Evolutionary conservation across 2,888 invertebrate species (phyloP).

Genomic region (Anticlea derivata): DNA sequence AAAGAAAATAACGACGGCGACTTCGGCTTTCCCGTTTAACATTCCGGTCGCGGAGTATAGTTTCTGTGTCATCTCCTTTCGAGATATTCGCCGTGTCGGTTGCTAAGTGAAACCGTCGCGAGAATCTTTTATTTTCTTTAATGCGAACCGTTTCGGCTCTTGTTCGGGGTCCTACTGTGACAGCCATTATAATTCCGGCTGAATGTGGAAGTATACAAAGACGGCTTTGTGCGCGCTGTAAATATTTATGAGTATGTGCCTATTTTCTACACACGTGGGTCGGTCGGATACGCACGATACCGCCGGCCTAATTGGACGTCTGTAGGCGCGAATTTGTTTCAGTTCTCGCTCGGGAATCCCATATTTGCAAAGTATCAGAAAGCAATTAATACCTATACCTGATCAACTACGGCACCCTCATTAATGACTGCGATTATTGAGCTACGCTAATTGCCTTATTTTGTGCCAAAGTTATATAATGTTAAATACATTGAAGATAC

Average conservation of each 20-base stretch:
- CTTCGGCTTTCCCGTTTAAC: slow-evolving; percentile 50
- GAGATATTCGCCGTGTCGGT: slow-evolving; percentile 70
- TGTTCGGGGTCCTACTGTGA: slow-evolving; percentile 78
- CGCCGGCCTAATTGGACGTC: slow-evolving; percentile 73
- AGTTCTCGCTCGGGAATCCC: slow-evolving; percentile 58
- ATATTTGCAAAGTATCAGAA: slow-evolving; percentile 47
- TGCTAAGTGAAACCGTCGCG: slow-evolving; percentile 73
- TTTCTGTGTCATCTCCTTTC: slow-evolving; percentile 70
- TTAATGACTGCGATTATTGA: slow-evolving; percentile 35
- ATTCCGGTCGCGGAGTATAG: slow-evolving; percentile 55
- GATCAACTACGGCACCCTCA: slow-evolving; percentile 14
- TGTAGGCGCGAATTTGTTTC: slow-evolving; percentile 75
- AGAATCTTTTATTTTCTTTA: slow-evolving; percentile 75
- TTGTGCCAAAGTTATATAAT: slow-evolving; percentile 63
- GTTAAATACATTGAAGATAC: slow-evolving; percentile 70
- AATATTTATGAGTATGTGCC: slow-evolving; percentile 81
- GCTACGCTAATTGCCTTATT: slow-evolving; percentile 33
- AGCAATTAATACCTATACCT: slow-evolving; percentile 41
- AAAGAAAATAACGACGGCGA: slow-evolving; percentile 37
- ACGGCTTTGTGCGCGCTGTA: slow-evolving; percentile 74
- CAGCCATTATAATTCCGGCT: slow-evolving; percentile 80
- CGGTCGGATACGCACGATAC: slow-evolving; percentile 79
- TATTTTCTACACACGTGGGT: slow-evolving; percentile 78
- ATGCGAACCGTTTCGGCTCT: slow-evolving; percentile 78
- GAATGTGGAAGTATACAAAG: slow-evolving; percentile 80